Conservation (phyloP, 2,797 vertebrate genomes). For the Sebastes itinus region DNA sequence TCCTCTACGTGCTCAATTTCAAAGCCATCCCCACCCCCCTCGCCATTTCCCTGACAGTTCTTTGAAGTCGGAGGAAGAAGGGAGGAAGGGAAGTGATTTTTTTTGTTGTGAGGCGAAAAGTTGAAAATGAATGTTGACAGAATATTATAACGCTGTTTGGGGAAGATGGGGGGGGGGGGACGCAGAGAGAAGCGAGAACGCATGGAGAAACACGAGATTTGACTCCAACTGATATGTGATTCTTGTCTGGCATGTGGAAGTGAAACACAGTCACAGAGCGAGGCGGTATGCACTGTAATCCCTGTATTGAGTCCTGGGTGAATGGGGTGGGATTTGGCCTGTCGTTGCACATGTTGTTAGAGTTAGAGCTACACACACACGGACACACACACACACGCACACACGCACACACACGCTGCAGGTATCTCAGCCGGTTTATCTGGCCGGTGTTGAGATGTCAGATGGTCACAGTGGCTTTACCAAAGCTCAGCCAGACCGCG, state of each 20-base stretch:
- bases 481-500: conserved; percentile 55
- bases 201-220: conserved; percentile 5
- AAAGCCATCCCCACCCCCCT: conserved; percentile 6
- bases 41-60: conserved; percentile 43
- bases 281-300: conserved; percentile 62
- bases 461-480: conserved; percentile 72
- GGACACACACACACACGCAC: conserved; percentile 20
- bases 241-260: conserved; percentile 35
- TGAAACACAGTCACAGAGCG: not conserved
- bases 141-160: conserved; percentile 36
- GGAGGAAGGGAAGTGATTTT: conserved; percentile 2
- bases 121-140: conserved; percentile 59
- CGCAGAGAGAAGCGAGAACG: not conserved
- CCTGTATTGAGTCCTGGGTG: conserved; percentile 59
- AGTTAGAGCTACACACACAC: conserved; percentile 19
- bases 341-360: conserved; percentile 61
- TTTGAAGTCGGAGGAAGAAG: conserved; percentile 55
- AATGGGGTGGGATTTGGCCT: conserved; percentile 69
- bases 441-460: conserved; percentile 71
- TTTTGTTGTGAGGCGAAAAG: conserved; percentile 35
- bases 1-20: conserved; percentile 18
- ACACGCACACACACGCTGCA: conserved; percentile 40
- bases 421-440: conserved; percentile 67
- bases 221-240: conserved; percentile 31
- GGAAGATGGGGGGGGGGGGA: not conserved